Percentiles rank a stretch among this genome's conserved stretches.
These are phyloP conservation scores for Etheostoma cragini DNA, from an alignment of 2,113 vertebrate genomes.

Conservation along the genomic window DNA sequence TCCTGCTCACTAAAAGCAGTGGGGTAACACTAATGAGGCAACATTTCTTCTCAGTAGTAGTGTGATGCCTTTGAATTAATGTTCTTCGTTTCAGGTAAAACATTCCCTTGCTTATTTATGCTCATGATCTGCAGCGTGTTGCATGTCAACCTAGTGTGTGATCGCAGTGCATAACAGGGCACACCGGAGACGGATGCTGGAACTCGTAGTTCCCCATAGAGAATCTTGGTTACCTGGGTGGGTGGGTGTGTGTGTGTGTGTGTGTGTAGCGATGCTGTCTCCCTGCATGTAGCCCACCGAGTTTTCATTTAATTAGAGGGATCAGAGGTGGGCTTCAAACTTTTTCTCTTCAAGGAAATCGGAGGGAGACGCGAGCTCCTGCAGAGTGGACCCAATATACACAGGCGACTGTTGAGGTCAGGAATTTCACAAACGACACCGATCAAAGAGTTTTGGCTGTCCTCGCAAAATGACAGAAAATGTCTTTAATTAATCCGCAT, in stretches of 20 bases:
- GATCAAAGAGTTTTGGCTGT: conserved; percentile 53
- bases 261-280: conserved; percentile 31
- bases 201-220: conserved; percentile 54
- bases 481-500: conserved; percentile 37
- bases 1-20: conserved; percentile 71
- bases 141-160: conserved; percentile 68
- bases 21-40: conserved; percentile 80
- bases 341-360: conserved; percentile 71
- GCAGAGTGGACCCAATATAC: conserved; percentile 70
- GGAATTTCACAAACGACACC: conserved; percentile 54
- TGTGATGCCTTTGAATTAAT: conserved; percentile 77
- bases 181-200: conserved; percentile 56
- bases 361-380: conserved; percentile 57
- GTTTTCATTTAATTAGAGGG: conserved; percentile 79
- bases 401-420: conserved; percentile 57
- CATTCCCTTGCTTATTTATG: conserved; percentile 74
- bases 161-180: conserved; percentile 60
- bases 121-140: conserved; percentile 69
- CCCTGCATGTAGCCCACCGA: conserved; percentile 66
- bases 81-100: conserved; percentile 76
- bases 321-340: conserved; percentile 76
- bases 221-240: conserved; percentile 50
- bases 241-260: conserved; percentile 30
- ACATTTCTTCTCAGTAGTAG: conserved; percentile 66
- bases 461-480: not conserved